Conservation (phyloP, 1,140 invertebrate species). For the Rhyzopertha dominica region DNA sequence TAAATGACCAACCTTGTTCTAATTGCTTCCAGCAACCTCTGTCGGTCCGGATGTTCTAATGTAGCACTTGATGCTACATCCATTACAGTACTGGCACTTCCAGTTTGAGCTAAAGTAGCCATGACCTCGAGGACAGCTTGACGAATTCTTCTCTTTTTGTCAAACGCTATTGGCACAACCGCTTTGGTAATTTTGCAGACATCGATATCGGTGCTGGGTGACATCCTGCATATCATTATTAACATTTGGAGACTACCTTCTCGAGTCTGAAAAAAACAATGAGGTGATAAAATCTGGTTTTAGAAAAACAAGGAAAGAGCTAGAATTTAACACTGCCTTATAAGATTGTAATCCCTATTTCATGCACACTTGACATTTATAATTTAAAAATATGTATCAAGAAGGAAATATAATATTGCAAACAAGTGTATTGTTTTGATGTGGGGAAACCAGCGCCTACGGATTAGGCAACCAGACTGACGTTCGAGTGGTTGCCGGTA, state of each 20-base stretch:
- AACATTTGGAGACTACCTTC: constrained; percentile 74
- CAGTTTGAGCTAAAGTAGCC: constrained; percentile 70
- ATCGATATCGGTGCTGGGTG: constrained; percentile 77
- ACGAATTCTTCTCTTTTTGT: constrained; percentile 66
- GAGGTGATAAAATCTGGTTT: not conserved
- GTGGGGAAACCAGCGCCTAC: too few species aligned
- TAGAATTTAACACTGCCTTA: too few species aligned
- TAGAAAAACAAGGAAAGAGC: too few species aligned
- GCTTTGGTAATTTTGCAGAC: constrained; percentile 55
- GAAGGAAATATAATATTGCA: too few species aligned
- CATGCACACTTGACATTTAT: too few species aligned
- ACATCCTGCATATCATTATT: constrained; percentile 70
- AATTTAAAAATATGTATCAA: too few species aligned
- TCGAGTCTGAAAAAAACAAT: constrained; percentile 52
- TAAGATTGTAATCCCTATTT: too few species aligned
- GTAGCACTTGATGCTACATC: constrained; percentile 47
- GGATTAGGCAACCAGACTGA: too few species aligned
- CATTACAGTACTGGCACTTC: constrained; percentile 52
- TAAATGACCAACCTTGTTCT: constrained; percentile 43
- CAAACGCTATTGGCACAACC: constrained; percentile 56
- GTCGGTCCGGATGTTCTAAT: constrained; percentile 44
- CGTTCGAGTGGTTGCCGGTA: too few species aligned
- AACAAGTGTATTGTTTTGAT: too few species aligned
- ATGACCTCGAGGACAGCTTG: constrained; percentile 77
- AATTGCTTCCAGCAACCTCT: constrained; percentile 50